Evolutionary conservation across 2,113 vertebrate genomes (phyloP).

Genomic region (Microtus oregoni): DNA sequence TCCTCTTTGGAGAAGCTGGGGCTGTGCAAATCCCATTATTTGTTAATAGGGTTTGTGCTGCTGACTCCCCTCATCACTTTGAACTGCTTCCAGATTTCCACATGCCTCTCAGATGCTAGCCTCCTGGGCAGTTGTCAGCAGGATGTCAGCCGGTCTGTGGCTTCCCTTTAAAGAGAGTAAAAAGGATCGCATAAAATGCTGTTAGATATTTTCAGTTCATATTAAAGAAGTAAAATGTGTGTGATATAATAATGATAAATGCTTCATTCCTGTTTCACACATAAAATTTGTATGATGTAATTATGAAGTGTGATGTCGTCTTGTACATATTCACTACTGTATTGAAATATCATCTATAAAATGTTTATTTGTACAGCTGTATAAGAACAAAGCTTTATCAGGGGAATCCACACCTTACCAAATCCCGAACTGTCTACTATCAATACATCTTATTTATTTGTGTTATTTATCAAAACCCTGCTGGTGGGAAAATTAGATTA

Average conservation of each 20-base stretch:
- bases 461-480: not conserved
- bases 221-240: conserved; percentile 59
- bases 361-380: not conserved
- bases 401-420: not conserved
- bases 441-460: not conserved
- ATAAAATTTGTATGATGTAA: conserved; percentile 56
- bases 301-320: not conserved
- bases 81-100: conserved; percentile 70
- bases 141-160: conserved; percentile 74
- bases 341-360: conserved; percentile 24
- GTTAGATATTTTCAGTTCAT: conserved; percentile 63
- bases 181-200: conserved; percentile 70
- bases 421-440: not conserved
- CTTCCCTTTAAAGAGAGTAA: conserved; percentile 63
- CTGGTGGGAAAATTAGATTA: not conserved
- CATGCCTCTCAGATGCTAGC: conserved; percentile 52
- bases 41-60: conserved; percentile 73
- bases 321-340: not conserved
- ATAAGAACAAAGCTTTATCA: not conserved
- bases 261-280: not conserved
- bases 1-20: conserved; percentile 64
- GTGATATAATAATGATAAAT: conserved; percentile 18
- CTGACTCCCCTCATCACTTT: conserved; percentile 64
- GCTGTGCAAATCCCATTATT: conserved; percentile 78
- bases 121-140: conserved; percentile 64